phyloP scores from a whole-genome alignment of 2,888 invertebrate species.

The Formica aserva region DNA sequence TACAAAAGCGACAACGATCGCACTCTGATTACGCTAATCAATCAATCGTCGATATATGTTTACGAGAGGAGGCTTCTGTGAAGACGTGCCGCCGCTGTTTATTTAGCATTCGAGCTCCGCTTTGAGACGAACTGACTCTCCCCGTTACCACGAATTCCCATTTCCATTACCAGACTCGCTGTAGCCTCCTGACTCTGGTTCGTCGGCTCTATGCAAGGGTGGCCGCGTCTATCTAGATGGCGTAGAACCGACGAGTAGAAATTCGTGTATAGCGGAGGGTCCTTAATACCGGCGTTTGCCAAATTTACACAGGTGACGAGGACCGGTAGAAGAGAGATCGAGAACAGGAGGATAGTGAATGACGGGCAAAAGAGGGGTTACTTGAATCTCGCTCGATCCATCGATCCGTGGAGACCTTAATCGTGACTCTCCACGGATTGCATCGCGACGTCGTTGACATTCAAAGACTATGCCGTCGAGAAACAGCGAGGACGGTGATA shows the following conservation, averaged over 20 bases:
- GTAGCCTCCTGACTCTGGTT: conserved; percentile 54
- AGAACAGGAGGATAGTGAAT: conserved; percentile 43
- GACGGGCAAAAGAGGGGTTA: conserved; percentile 34
- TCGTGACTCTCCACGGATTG: conserved; percentile 9
- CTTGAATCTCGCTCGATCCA: conserved; percentile 69
- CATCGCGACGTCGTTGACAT: conserved; percentile 51
- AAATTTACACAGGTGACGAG: conserved; percentile 76
- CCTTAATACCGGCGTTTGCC: conserved; percentile 69
- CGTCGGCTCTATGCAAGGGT: conserved; percentile 32
- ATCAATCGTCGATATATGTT: conserved; percentile 76
- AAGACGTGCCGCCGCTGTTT: conserved; percentile 72
- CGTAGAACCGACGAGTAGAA: conserved; percentile 72
- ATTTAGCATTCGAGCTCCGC: conserved; percentile 70
- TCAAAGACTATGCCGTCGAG: conserved; percentile 73
- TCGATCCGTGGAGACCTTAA: conserved; percentile 70
- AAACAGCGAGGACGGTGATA: conserved; percentile 61
- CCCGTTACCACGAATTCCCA: conserved; percentile 74
- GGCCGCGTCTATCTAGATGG: conserved; percentile 44
- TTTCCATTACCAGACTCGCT: conserved; percentile 73
- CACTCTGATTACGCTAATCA: conserved; percentile 47
- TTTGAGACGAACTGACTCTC: conserved; percentile 65
- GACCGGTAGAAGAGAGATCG: conserved; percentile 45
- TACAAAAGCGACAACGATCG: not conserved
- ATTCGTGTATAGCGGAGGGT: conserved; percentile 73
- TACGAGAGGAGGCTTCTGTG: conserved; percentile 58